phyloP scores from a whole-genome alignment of 2,113 vertebrate genomes.

The Mirounga angustirostris region DNA sequence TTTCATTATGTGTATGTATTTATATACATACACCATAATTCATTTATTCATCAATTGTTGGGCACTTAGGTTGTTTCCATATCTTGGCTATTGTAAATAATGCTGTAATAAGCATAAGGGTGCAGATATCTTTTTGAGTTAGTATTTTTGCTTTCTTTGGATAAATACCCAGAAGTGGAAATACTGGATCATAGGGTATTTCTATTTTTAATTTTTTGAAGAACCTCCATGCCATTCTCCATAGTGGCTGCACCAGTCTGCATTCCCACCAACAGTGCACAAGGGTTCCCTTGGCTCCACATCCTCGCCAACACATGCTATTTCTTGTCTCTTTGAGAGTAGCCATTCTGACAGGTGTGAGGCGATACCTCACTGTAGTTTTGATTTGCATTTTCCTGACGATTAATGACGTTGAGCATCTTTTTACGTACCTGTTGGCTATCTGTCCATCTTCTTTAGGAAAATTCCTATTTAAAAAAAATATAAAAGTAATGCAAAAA shows the following conservation, averaged over 20 bases:
- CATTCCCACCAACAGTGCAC: neutral
- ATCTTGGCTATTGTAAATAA: neutral
- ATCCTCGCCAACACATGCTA: neutral
- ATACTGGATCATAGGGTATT: neutral
- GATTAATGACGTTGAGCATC: neutral
- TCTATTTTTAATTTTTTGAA: neutral
- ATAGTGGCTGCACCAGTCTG: neutral
- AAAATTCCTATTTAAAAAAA: neutral
- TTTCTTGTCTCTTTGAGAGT: neutral
- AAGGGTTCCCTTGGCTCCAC: neutral
- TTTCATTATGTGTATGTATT: neutral
- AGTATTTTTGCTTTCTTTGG: neutral
- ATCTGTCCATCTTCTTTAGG: neutral
- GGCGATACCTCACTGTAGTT: neutral
- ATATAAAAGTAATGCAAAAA: conserved; percentile 29
- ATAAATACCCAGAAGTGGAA: neutral
- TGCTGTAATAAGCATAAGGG: neutral
- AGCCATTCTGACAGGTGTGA: neutral
- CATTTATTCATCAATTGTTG: too few species aligned
- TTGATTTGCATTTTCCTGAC: neutral
- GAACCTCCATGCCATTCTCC: neutral
- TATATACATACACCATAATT: neutral
- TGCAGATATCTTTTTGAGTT: neutral
- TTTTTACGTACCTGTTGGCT: neutral
- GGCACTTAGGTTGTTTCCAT: neutral